Evolutionary conservation across 2,113 vertebrate species (phyloP).

Genomic region (Tetrao urogallus): DNA sequence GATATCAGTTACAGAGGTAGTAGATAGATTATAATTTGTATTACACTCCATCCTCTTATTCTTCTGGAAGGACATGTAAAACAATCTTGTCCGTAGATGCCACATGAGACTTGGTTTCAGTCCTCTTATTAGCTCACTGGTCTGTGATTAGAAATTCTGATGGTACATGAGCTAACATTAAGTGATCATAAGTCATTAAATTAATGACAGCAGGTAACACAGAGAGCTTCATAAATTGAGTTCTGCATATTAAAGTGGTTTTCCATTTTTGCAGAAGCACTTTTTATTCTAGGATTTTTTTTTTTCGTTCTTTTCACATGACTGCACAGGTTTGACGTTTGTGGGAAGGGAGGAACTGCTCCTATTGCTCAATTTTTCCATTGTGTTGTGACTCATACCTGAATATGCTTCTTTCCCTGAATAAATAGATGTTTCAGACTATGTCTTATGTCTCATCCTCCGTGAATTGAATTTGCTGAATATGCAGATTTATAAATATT

Average conservation of each 20-base stretch:
- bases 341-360: background rate
- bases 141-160: background rate
- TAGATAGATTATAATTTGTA: background rate
- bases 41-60: background rate
- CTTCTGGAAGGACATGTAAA: background rate
- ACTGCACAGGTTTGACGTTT: background rate
- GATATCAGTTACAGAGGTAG: background rate
- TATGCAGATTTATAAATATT: background rate
- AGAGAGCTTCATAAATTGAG: background rate
- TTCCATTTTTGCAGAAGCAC: background rate
- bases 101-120: accelerated
- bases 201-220: background rate
- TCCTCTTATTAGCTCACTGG: background rate
- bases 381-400: slow-evolving; percentile 1
- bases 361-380: background rate
- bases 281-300: background rate
- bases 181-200: background rate
- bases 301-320: background rate
- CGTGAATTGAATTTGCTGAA: background rate
- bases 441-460: background rate
- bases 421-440: background rate
- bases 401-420: background rate
- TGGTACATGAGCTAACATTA: background rate
- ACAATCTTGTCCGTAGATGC: background rate
- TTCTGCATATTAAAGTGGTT: background rate